Conservation (phyloP, 2,888 invertebrate genomes). For the Parelbella ahira region DNA sequence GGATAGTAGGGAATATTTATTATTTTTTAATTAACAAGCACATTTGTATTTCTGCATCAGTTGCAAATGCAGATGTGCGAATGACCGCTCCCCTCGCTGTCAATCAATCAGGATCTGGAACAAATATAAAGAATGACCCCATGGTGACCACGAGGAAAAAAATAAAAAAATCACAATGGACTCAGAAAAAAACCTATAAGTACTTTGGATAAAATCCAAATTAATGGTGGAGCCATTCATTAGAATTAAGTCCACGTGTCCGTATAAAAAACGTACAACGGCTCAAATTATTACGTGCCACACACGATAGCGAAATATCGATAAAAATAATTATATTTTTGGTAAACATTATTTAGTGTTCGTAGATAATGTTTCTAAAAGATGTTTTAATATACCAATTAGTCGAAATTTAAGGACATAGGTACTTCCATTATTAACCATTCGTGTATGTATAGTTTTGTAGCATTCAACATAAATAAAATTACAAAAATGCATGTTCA, state of each 20-base stretch:
- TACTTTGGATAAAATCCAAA: conserved; percentile 54
- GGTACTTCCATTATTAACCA: too few species aligned
- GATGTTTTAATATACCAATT: too few species aligned
- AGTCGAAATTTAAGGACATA: too few species aligned
- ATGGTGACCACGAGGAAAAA: conserved; percentile 70
- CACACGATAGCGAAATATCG: too few species aligned
- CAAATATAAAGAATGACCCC: conserved; percentile 69
- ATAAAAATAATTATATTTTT: too few species aligned
- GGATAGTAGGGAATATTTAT: too few species aligned
- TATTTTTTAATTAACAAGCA: conserved; percentile 13
- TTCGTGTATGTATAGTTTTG: too few species aligned
- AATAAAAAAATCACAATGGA: conserved; percentile 53
- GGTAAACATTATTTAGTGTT: too few species aligned
- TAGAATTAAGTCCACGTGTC: conserved; percentile 49
- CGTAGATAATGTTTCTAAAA: too few species aligned
- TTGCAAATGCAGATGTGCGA: conserved; percentile 57
- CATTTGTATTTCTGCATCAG: conserved; percentile 7
- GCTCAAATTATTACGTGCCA: not conserved
- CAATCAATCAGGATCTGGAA: conserved; percentile 64
- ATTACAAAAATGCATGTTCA: too few species aligned
- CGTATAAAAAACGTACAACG: conserved; percentile 28
- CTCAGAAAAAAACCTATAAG: conserved; percentile 56
- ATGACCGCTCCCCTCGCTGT: conserved; percentile 66
- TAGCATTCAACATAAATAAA: too few species aligned
- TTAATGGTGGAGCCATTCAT: conserved; percentile 57